Base-by-base conservation (phyloP, 2,113 vertebrate species). In the Orientallactaga bullata region DNA sequence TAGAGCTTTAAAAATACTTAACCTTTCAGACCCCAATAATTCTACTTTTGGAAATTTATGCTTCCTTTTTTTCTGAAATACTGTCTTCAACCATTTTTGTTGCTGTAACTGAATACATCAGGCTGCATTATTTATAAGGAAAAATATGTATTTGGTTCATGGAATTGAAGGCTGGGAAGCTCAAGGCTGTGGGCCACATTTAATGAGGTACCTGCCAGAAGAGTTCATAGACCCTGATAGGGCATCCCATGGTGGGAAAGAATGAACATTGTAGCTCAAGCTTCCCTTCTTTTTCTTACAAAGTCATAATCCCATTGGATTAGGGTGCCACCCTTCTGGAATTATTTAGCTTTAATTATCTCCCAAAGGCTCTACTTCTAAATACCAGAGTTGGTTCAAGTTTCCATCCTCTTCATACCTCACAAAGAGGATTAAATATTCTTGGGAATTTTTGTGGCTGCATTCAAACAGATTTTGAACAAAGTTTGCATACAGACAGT, bases 1-100 rank as follows among this genome's bases (percentile, higher is more conserved):
- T 74, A 80, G 32, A 84, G 5, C 11, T 24, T 85, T 86, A 91
- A 65, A 95, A 71, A 85, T 84, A 79, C 39, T 83, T 92, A 60
- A 8, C n/a, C 23, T 32, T 89, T 91, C 37, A 93, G n/a, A n/a
- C 16, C 18, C 42, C 63, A 20, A 28, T 88, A 66, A 77, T 91
- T 73, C 61, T 61, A 24, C 39, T 93, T 94, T 91, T 3, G 39
- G 24, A 32, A 85, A 39, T 95, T 83, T 51, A 16, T 95, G 18
- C 4, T 66, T 18, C 35, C 76, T 60, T 35, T 88, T 65, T 35
- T 28, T 26, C 3, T 60, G 82, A 76, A 86, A 74, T 92, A 47
- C n/a, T 55, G 2, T 42, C 58, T 72, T 66, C 28, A 32, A 10
- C 47, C 2, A 32, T 68, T 61, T 82, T 39, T 88, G 63, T 58